Evolutionary conservation across 1,140 invertebrate genomes (phyloP).

Genomic region (Anoplophora glabripennis): DNA sequence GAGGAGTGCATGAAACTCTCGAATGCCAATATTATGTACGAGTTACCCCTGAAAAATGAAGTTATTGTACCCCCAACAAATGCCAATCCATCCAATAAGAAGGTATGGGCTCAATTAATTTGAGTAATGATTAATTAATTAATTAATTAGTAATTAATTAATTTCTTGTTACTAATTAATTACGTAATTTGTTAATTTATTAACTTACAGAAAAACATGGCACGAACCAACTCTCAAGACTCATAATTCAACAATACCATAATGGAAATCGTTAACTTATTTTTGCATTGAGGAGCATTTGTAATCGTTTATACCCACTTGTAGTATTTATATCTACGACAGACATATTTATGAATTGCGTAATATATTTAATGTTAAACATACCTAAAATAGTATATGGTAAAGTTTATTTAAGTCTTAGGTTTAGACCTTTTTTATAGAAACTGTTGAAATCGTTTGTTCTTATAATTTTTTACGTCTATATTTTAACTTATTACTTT

Average conservation of each 20-base stretch:
- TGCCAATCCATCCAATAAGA: slow-evolving; percentile 38
- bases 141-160: no score
- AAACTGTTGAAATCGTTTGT: slow-evolving; percentile 5
- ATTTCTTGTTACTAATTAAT: background rate
- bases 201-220: slow-evolving; percentile 18
- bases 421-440: no score
- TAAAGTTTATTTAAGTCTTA: no score
- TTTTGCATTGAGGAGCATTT: no score
- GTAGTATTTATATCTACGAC: no score
- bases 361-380: no score
- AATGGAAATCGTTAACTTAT: no score
- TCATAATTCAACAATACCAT: background rate
- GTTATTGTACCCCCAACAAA: slow-evolving; percentile 42
- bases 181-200: slow-evolving; percentile 1
- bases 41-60: slow-evolving; percentile 47
- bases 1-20: slow-evolving; percentile 76
- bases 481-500: slow-evolving; percentile 7
- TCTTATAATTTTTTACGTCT: slow-evolving; percentile 4
- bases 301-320: no score
- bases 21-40: slow-evolving; percentile 53
- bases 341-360: no score
- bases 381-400: no score
- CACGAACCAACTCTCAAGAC: slow-evolving; percentile 23
- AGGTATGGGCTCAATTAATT: slow-evolving; percentile 23
- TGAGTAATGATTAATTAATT: no score